Percentiles rank a stretch among this genome's conserved stretches.
These are phyloP conservation scores for Tenebrio molitor DNA, from an alignment of 1,140 invertebrate genomes.

Conservation along the genomic window DNA sequence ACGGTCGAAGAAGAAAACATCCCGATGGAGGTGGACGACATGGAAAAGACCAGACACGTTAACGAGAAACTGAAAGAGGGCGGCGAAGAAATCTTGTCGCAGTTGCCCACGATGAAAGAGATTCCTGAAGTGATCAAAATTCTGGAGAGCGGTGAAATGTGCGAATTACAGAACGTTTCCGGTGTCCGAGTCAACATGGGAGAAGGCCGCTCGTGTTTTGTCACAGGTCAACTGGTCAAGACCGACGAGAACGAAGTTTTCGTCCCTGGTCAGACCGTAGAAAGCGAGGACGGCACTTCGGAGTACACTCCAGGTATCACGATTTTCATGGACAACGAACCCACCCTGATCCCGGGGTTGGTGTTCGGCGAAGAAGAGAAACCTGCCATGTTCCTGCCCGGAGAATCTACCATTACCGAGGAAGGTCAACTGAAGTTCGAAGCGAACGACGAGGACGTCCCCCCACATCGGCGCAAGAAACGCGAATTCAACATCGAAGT, in stretches of 20 bases:
- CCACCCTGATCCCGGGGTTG: constrained; percentile 73
- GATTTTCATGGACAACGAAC: constrained; percentile 75
- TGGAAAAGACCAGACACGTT: constrained; percentile 72
- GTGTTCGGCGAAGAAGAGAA: constrained; percentile 62
- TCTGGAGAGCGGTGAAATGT: constrained; percentile 73
- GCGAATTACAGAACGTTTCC: constrained; percentile 73
- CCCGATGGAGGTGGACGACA: constrained; percentile 68
- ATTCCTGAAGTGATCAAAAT: constrained; percentile 75
- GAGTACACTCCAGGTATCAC: constrained; percentile 81
- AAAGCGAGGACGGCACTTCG: constrained; percentile 72
- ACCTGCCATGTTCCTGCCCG: constrained; percentile 70
- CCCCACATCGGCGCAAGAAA: no score
- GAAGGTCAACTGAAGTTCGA: constrained; percentile 67
- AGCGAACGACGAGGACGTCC: constrained; percentile 61
- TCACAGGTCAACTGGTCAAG: constrained; percentile 75
- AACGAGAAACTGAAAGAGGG: constrained; percentile 68
- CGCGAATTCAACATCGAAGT: no score
- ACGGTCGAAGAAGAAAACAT: constrained; percentile 63
- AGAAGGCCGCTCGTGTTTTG: constrained; percentile 67
- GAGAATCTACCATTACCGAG: constrained; percentile 71
- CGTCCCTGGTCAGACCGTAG: constrained; percentile 80
- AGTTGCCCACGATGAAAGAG: constrained; percentile 74
- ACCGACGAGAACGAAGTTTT: constrained; percentile 77
- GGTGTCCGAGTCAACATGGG: constrained; percentile 77
- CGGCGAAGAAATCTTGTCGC: constrained; percentile 68